These are phyloP conservation scores for Sphenopsis melanotis DNA, from an alignment of 2,797 vertebrate species.

Conservation along the genomic window DNA sequence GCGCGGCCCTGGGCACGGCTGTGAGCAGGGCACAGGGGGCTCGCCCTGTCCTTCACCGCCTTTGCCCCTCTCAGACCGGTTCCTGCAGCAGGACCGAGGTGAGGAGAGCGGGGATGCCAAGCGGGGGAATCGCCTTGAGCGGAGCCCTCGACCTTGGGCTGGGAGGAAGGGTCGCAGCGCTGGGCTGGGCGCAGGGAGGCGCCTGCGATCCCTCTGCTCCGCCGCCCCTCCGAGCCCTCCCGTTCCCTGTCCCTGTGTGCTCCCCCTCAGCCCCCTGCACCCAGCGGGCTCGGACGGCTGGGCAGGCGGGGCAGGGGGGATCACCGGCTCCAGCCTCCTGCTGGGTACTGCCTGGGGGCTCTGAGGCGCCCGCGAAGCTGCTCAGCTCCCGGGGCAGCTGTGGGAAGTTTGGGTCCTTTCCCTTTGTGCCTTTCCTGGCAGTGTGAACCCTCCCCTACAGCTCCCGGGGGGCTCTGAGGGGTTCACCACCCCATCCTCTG, in stretches of 20 bases:
- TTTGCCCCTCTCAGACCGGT: neutral
- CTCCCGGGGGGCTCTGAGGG: neutral
- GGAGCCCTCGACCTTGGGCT: neutral
- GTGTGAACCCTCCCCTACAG: accelerated
- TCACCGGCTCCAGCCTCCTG: neutral
- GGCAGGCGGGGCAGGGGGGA: neutral
- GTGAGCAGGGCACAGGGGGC: neutral
- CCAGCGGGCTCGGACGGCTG: accelerated
- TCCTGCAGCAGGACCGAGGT: accelerated
- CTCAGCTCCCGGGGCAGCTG: neutral
- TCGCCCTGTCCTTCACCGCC: neutral
- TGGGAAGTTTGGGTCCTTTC: neutral
- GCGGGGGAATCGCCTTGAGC: neutral
- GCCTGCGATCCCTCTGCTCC: neutral
- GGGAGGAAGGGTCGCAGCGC: neutral
- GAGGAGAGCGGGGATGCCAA: accelerated
- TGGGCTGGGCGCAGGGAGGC: neutral
- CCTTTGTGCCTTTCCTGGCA: neutral
- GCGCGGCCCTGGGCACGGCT: neutral
- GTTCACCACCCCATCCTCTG: neutral
- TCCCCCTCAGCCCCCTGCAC: neutral
- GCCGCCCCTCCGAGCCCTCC: neutral
- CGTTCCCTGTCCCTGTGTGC: neutral
- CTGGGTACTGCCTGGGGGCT: accelerated
- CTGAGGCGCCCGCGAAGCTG: accelerated